phyloP scores from a whole-genome alignment of 30 jellyfish, hydroid and myxozoan species.

The Haliclystus octoradiatus region DNA sequence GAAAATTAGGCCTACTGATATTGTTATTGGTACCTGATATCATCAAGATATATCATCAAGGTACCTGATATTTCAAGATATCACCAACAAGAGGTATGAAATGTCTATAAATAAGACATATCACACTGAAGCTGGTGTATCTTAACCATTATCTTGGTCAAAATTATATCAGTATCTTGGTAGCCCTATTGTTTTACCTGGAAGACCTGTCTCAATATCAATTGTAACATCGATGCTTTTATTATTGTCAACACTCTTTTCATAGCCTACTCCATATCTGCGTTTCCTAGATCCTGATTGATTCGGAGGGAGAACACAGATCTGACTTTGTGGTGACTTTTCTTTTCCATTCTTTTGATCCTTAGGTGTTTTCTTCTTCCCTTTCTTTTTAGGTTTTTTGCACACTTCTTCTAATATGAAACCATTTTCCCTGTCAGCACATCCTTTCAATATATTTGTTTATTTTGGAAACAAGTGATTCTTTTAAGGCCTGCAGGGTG shows the following conservation, averaged over 20 bases:
- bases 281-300: not conserved
- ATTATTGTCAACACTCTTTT: not conserved
- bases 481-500: constrained; percentile 8
- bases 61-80: no score
- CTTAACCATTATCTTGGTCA: no score
- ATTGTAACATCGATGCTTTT: not conserved
- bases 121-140: no score
- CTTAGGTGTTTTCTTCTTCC: not conserved
- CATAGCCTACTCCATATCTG: constrained; percentile 1
- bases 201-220: constrained; percentile 1
- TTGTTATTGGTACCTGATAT: no score
- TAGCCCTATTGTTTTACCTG: no score
- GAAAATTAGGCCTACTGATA: no score
- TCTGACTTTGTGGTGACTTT: not conserved
- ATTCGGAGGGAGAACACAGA: not conserved
- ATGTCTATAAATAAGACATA: no score
- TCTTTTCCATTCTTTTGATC: not conserved
- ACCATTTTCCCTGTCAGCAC: constrained; percentile 28
- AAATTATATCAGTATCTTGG: no score
- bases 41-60: no score
- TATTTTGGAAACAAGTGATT: not conserved
- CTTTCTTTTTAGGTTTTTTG: not conserved
- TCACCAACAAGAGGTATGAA: no score
- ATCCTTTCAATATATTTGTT: constrained; percentile 7
- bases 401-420: constrained; percentile 8